These are phyloP conservation scores for Platalea minor DNA, from an alignment of 2,797 vertebrate species.

Conservation along the genomic window DNA sequence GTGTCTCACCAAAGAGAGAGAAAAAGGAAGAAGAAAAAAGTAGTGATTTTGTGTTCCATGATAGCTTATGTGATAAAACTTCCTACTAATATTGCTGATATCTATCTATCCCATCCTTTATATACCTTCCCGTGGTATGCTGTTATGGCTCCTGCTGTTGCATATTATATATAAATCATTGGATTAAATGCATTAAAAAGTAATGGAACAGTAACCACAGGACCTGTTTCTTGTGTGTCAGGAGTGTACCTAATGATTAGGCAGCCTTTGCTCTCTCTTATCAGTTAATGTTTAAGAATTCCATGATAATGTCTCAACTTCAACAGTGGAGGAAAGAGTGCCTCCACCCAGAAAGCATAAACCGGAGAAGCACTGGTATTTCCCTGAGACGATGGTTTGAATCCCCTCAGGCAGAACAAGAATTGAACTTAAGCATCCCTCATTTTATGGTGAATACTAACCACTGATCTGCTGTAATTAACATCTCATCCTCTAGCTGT, in stretches of 20 bases:
- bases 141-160: neutral
- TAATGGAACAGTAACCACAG: neutral
- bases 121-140: neutral
- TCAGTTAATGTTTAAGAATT: slow-evolving; percentile 12
- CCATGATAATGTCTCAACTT: neutral
- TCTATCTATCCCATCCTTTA: neutral
- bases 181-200: neutral
- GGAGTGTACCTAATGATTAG: neutral
- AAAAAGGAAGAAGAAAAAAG: neutral
- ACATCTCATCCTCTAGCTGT: neutral
- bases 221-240: neutral
- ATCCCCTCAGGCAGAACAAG: neutral
- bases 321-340: neutral
- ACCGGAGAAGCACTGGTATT: neutral
- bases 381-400: neutral
- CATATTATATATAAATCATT: neutral
- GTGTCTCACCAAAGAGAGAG: neutral
- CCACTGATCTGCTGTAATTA: neutral
- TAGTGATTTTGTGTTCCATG: neutral
- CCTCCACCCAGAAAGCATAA: neutral
- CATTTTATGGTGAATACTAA: neutral
- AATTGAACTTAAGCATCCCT: neutral
- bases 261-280: neutral
- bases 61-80: neutral
- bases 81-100: neutral